Conservation (phyloP, 2,113 vertebrate species). For the Dunckerocampus dactyliophorus region DNA sequence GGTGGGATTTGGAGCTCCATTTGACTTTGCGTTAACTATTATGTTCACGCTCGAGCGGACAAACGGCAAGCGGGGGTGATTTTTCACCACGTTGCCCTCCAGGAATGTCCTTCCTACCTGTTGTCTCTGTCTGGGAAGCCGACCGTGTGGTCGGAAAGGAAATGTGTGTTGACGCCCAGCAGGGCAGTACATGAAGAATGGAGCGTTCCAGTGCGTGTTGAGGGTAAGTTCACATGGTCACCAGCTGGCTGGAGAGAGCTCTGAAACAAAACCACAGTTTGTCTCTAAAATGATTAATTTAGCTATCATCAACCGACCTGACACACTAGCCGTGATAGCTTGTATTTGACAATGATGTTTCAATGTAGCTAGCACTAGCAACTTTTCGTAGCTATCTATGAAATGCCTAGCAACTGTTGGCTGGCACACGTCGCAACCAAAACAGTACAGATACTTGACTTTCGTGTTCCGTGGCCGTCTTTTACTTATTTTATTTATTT, state of each 20-base stretch:
- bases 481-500: too few species aligned
- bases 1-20: conserved; percentile 47
- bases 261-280: too few species aligned
- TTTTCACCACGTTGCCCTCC: conserved; percentile 57
- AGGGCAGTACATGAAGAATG: conserved; percentile 10
- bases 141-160: conserved; percentile 3
- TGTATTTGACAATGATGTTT: neutral
- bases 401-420: too few species aligned
- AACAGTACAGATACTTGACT: too few species aligned
- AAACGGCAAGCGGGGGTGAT: conserved; percentile 32
- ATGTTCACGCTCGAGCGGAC: conserved; percentile 58
- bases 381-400: neutral
- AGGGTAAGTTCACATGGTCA: conserved; percentile 13
- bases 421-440: neutral
- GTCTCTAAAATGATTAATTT: too few species aligned
- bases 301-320: too few species aligned
- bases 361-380: neutral
- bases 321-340: too few species aligned
- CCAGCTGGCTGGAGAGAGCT: neutral
- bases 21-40: conserved; percentile 62
- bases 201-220: conserved; percentile 20
- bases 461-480: too few species aligned
- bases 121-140: conserved; percentile 45
- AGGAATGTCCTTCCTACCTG: conserved; percentile 59
- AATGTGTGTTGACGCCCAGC: conserved; percentile 14